Percentiles rank a stretch among this genome's conserved stretches.
These are phyloP conservation scores for Oryzias woworae DNA, from an alignment of 2,113 vertebrate genomes.

Conservation along the genomic window DNA sequence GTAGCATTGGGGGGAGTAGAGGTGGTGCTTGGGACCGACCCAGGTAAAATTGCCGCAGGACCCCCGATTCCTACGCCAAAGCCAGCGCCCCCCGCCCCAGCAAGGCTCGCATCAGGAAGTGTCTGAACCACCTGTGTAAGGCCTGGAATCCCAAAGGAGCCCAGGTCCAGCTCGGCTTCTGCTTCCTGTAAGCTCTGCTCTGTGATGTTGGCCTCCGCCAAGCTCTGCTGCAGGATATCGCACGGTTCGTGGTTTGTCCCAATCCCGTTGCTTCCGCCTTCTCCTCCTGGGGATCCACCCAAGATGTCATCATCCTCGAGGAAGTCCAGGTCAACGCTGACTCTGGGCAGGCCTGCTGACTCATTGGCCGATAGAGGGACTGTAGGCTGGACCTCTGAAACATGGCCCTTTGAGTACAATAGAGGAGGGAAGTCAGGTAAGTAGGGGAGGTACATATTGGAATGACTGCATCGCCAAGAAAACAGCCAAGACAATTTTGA, in stretches of 20 bases:
- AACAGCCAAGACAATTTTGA: constrained; percentile 16
- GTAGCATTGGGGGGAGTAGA: constrained; percentile 67
- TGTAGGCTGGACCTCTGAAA: constrained; percentile 84
- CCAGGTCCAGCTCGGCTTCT: constrained; percentile 91
- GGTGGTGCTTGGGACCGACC: constrained; percentile 66
- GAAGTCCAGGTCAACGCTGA: constrained; percentile 95
- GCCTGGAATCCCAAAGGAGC: constrained; percentile 88
- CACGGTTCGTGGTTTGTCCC: constrained; percentile 86
- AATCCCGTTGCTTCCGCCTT: constrained; percentile 76
- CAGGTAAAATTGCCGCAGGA: constrained; percentile 82
- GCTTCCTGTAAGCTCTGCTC: constrained; percentile 94
- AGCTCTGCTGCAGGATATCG: constrained; percentile 96
- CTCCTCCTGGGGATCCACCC: constrained; percentile 81
- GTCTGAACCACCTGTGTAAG: constrained; percentile 88
- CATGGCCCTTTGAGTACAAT: constrained; percentile 80
- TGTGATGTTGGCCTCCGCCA: constrained; percentile 97
- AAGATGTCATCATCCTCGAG: constrained; percentile 93
- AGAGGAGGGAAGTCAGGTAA: constrained; percentile 28
- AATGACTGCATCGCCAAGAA: background rate
- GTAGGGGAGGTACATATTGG: background rate
- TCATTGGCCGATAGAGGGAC: constrained; percentile 84
- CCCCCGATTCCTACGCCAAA: constrained; percentile 78
- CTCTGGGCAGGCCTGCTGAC: constrained; percentile 76
- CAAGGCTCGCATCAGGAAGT: constrained; percentile 80
- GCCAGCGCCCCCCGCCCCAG: constrained; percentile 63